phyloP scores from a whole-genome alignment of 2,888 invertebrate species.

The Drosophila birchii region DNA sequence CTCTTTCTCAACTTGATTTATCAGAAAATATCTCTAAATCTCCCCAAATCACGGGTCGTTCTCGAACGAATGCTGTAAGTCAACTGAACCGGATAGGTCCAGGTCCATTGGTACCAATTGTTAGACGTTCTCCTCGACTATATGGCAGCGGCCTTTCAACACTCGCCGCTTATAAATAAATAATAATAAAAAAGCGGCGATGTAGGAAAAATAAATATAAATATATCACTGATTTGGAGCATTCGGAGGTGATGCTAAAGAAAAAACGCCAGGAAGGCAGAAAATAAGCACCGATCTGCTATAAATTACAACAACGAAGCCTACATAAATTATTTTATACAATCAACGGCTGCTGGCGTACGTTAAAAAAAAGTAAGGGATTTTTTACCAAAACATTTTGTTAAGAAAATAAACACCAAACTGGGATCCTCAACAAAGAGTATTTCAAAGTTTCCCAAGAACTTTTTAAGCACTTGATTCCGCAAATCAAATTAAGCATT shows the following conservation, averaged over 20 bases:
- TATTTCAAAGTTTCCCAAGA: constrained; percentile 15
- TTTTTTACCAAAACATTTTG: constrained; percentile 5
- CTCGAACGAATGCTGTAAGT: constrained; percentile 74
- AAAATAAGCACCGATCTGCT: constrained; percentile 32
- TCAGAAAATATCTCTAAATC: constrained; percentile 4
- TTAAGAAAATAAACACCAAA: constrained; percentile 31
- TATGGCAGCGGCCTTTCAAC: constrained; percentile 67
- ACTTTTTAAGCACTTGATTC: constrained; percentile 23
- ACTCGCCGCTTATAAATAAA: constrained; percentile 73
- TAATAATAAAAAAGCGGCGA: constrained; percentile 63
- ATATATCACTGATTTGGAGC: constrained; percentile 53
- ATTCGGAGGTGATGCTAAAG: constrained; percentile 38
- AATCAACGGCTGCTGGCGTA: constrained; percentile 30
- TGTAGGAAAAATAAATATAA: constrained; percentile 69
- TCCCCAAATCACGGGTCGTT: constrained; percentile 39
- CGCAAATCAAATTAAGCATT: constrained; percentile 52
- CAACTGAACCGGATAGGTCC: constrained; percentile 70
- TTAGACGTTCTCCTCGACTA: constrained; percentile 45
- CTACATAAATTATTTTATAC: constrained; percentile 38
- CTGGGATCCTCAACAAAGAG: constrained; percentile 14
- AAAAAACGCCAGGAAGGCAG: constrained; percentile 21
- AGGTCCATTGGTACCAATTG: constrained; percentile 58
- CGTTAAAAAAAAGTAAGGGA: constrained; percentile 9
- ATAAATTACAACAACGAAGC: constrained; percentile 48
- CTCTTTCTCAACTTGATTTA: constrained; percentile 20